Conservation (phyloP, 2,113 vertebrate genomes). For the Deroptyus accipitrinus region DNA sequence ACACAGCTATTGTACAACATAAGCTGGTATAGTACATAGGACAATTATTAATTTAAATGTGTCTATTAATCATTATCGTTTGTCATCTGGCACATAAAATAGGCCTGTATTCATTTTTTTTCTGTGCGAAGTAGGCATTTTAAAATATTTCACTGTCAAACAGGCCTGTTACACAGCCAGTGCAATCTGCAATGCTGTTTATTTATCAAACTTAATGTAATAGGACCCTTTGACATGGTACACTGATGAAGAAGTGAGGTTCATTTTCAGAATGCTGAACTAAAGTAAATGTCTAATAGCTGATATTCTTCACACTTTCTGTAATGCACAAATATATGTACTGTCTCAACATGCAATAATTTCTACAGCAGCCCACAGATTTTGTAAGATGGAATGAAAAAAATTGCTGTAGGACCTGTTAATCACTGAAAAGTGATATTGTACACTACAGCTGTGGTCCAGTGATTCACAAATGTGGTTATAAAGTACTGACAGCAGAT, state of each 20-base stretch:
- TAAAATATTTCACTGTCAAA: slow-evolving; percentile 48
- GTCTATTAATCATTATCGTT: slow-evolving; percentile 51
- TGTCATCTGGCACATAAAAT: slow-evolving; percentile 39
- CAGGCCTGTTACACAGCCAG: slow-evolving; percentile 34
- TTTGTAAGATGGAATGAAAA: slow-evolving; percentile 20
- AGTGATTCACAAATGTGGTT: not conserved
- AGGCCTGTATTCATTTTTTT: slow-evolving; percentile 55
- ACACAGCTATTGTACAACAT: not conserved
- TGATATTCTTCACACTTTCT: not conserved
- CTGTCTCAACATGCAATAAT: not conserved
- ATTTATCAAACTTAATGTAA: slow-evolving; percentile 64
- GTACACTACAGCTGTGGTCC: slow-evolving; percentile 3
- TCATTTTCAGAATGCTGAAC: slow-evolving; percentile 49
- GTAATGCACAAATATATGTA: not conserved
- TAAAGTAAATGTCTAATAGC: not conserved
- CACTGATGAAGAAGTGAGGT: slow-evolving; percentile 48
- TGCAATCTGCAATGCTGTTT: slow-evolving; percentile 50
- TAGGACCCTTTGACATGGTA: slow-evolving; percentile 40
- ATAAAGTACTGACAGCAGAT: not conserved
- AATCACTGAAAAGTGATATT: slow-evolving; percentile 2
- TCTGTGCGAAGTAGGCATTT: slow-evolving; percentile 10
- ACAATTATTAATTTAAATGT: slow-evolving; percentile 51
- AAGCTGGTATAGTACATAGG: not conserved
- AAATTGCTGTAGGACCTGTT: not conserved
- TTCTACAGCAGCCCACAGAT: not conserved